Base-by-base conservation (phyloP, 1,140 invertebrate genomes). In the Bombus sylvicola region DNA sequence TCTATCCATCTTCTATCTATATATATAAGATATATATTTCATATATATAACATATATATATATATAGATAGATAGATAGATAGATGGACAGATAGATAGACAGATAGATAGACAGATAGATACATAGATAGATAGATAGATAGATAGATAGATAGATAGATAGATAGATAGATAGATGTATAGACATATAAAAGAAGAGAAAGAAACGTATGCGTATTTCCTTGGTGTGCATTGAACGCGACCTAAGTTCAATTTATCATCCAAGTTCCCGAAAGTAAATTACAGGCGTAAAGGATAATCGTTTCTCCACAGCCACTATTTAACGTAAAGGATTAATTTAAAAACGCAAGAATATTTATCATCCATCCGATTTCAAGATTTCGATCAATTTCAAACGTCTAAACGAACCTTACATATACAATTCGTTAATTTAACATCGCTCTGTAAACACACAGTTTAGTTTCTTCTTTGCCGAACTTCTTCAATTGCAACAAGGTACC, bases 301-400 rank as follows among this genome's bases (percentile, higher is more conserved):
- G 66, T 86, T 74, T 86, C 43, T 88, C 83, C 89, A 90, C 89
- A 90, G 89, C 89, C 89, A 85, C 83, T 85, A 41, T 85, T 77
- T 41, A 41, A 83, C 28, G 47, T 13, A 31, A 74, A 76, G 53
- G 31, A 74, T 77, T 82, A 82, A 87, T 82, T 87, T 87, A 80
- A 90, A 71, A 81, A 57, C 47, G 74, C 41, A 81, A 78, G 81
- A 53, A 73, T 76, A 37, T 62, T 62, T 28, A 43, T 80, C 80
- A 43, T 83, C 39, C 34, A 62, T 64, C 28, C 59, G 22, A 79
- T 88, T 81, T 5, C 64, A 47, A 88, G 62, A 88, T 88, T 77
- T 34, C 66, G 10, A 34, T 37, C 57, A 34, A 77, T 62, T 41
- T 77, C 28, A 47, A 77, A 47, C 57, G 13, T 28, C 57, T n/a